A percentile compares a stretch with the other conserved stretches of the same genome.
Conservation (phyloP, 2,113 vertebrate genomes). For the Clarias magur region DNA sequence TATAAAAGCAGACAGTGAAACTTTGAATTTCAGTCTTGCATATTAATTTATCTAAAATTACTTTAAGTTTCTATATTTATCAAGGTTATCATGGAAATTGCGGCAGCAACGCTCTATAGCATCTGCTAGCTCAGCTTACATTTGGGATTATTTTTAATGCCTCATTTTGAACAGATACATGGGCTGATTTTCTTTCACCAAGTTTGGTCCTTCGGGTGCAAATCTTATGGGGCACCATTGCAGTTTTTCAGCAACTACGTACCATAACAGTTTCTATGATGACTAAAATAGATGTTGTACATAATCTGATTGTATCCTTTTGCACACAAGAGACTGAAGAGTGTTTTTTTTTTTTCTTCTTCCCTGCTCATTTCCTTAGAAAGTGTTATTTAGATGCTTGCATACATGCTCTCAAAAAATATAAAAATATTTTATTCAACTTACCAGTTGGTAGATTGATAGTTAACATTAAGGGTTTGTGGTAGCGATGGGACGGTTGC, state of each 20-base stretch:
- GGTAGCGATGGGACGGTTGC: slow-evolving; percentile 10
- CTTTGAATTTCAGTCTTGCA: background rate
- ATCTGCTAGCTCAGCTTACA: slow-evolving; percentile 58
- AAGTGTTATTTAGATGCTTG: slow-evolving; percentile 14
- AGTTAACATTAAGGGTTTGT: slow-evolving; percentile 9
- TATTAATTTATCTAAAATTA: background rate
- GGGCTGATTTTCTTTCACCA: slow-evolving; percentile 51
- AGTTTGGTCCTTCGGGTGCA: slow-evolving; percentile 50
- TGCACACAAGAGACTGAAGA: slow-evolving; percentile 51
- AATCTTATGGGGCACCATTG: slow-evolving; percentile 51
- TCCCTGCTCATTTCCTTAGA: slow-evolving; percentile 21
- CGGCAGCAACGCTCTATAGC: background rate
- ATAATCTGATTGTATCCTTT: slow-evolving; percentile 58
- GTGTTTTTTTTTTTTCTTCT: slow-evolving; percentile 46
- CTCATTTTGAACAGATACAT: slow-evolving; percentile 56
- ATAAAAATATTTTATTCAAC: background rate
- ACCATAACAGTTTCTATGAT: slow-evolving; percentile 61
- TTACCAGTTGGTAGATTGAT: slow-evolving; percentile 9
- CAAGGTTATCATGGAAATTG: background rate
- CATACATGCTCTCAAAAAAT: background rate
- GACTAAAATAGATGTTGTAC: slow-evolving; percentile 63
- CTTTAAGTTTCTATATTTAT: background rate
- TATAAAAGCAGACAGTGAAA: background rate
- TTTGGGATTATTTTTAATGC: slow-evolving; percentile 55
- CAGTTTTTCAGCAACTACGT: slow-evolving; percentile 54